Base-by-base conservation (phyloP, 2,888 invertebrate genomes). In the Volucella zonaria region DNA sequence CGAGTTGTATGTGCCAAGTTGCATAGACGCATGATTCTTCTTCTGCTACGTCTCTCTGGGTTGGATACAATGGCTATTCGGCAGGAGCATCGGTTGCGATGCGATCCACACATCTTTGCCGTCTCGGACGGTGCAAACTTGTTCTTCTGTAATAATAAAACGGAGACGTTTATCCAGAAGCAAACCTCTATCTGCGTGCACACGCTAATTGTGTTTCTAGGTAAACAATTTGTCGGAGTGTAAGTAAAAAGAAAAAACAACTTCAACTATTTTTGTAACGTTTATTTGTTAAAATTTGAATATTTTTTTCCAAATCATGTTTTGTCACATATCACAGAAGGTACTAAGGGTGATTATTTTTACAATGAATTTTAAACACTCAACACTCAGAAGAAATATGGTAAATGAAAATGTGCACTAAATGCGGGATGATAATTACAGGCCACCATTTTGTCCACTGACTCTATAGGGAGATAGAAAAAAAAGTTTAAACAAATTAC, bases 301-400 rank as follows among this genome's bases (percentile, higher is more conserved):
- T 82, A 77, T 73, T 47, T 61, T 71, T 66, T 79, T 61, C 64
- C 75, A 75, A 83, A 83, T 71, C 66, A 71, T 64, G 71, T 64
- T 6, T 49, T 64, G 58, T 61, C 80, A 76, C 76, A 81, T 85
- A 85, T 85, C 85, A 85, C 85, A 85, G 85, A 68, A 85, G 67
- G 83, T 71, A 80, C 71, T 71, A 61, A 71, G 75, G 67, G 66
- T 51, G 71, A 70, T 61, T 64, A 43, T 47, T 77, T 14, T 47
- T 58, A 77, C 51, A 15, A 9, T 59, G 56, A 61, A 11, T 45
- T n/a, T 11, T 10, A 31, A 52, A 56, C 42, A 23, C 51, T 67
- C 18, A 59, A 31, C 47, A 52, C n/a, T 31, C 51, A 64, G 49
- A 40, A 42, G 14, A 58, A 58, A 56, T n/a, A 43, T 56, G 79